A percentile compares a stretch with the other conserved stretches of the same genome.
Conservation (phyloP, 35 echinoderm and acorn worm species). For the Heliocidaris erythrogramma region DNA sequence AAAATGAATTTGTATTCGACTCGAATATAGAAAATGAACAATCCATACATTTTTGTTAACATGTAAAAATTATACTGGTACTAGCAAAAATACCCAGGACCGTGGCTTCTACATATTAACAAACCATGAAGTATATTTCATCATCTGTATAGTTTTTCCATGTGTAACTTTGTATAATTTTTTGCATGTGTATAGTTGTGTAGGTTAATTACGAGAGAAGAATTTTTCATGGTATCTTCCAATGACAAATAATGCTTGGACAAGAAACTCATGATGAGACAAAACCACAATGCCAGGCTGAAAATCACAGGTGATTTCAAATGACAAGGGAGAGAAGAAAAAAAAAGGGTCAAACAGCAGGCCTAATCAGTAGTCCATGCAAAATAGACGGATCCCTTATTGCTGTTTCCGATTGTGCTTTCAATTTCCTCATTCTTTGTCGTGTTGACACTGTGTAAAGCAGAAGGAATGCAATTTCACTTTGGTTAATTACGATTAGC, state of each 20-base stretch:
- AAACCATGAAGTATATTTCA: neutral
- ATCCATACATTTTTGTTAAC: no score
- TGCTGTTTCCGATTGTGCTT: conserved; percentile 19
- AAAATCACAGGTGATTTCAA: neutral
- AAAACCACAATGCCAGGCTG: neutral
- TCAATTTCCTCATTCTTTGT: neutral
- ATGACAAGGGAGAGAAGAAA: neutral
- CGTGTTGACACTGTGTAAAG: neutral
- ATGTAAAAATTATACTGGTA: no score
- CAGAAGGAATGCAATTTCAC: neutral
- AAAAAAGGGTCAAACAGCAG: neutral
- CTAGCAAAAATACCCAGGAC: no score
- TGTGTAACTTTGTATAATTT: no score
- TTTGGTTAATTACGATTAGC: neutral
- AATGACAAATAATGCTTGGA: conserved; percentile 9
- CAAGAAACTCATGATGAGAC: neutral
- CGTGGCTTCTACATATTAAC: no score
- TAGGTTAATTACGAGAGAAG: neutral
- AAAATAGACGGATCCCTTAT: conserved; percentile 25
- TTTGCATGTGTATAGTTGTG: no score
- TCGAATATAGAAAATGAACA: no score
- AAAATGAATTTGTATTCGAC: no score
- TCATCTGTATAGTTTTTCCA: neutral
- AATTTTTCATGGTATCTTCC: neutral
- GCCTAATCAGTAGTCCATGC: neutral